A percentile compares a stretch with the other conserved stretches of the same genome.
Evolutionary conservation across 2,113 vertebrate genomes (phyloP).

Genomic region (Rhombomys opimus): DNA sequence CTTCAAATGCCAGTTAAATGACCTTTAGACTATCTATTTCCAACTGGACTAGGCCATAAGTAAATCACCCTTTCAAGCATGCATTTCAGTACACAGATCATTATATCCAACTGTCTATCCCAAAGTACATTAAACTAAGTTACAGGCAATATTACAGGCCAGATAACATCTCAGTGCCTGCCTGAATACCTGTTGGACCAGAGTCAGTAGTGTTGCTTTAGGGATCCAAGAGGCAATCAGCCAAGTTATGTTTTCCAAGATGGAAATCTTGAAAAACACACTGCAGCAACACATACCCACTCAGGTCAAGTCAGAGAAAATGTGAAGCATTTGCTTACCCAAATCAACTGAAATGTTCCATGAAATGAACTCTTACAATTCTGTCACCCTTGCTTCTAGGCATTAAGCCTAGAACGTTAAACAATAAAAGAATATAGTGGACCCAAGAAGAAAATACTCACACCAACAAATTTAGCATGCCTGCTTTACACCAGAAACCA

Average conservation of each 20-base stretch:
- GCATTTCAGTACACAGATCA: background rate
- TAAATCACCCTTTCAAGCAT: background rate
- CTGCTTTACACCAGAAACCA: background rate
- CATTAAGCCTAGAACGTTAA: background rate
- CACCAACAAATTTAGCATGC: too few relatives aligned
- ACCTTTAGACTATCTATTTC: background rate
- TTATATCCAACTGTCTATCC: background rate
- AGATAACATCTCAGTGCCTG: background rate
- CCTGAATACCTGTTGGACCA: background rate
- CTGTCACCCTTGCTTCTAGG: background rate
- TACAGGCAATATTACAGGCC: background rate
- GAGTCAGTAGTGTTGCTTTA: background rate
- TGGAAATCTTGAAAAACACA: rapidly evolving
- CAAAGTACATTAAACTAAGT: slow-evolving; percentile 14
- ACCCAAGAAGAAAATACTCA: background rate
- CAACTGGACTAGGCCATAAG: background rate
- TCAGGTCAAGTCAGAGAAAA: too few relatives aligned
- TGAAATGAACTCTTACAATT: background rate
- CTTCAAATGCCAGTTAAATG: background rate
- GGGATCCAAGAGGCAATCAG: background rate
- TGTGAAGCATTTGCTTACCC: background rate
- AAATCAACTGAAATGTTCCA: background rate
- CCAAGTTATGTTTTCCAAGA: background rate
- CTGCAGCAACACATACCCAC: background rate
- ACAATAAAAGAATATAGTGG: background rate